These are phyloP conservation scores for Eristalinus aeneus DNA, from an alignment of 2,888 invertebrate genomes.

Conservation along the genomic window DNA sequence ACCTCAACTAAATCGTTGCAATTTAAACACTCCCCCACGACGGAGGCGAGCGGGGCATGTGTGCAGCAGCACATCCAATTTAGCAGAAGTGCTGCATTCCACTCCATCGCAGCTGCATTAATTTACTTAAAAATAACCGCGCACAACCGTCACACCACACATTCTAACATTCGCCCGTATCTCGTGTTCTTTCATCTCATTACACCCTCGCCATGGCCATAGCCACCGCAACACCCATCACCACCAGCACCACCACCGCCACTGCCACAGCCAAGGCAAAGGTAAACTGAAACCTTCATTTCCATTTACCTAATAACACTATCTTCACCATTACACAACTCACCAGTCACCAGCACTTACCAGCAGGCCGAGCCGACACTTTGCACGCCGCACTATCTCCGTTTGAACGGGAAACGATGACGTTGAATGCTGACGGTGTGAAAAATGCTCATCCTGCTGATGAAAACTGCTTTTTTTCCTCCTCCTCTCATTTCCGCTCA, in stretches of 20 bases:
- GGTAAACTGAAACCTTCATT: slow-evolving; percentile 43
- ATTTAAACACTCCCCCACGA: not conserved
- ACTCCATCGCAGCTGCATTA: not conserved
- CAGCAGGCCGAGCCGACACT: not conserved
- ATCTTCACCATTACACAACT: slow-evolving; percentile 31
- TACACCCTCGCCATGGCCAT: not conserved
- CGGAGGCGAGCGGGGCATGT: not conserved
- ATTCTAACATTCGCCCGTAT: not conserved
- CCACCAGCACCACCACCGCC: not conserved
- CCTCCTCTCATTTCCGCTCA: not conserved
- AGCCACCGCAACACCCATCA: not conserved
- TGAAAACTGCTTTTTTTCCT: slow-evolving; percentile 38
- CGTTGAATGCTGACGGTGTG: slow-evolving; percentile 54
- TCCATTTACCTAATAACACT: slow-evolving; percentile 59
- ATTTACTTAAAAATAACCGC: not conserved
- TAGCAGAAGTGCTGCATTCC: not conserved
- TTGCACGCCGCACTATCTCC: slow-evolving; percentile 9
- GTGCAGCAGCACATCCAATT: not conserved
- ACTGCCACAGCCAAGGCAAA: not conserved
- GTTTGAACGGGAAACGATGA: slow-evolving; percentile 50
- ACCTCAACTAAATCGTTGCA: not conserved
- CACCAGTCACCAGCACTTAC: slow-evolving; percentile 9
- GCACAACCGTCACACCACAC: not conserved
- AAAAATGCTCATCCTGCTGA: slow-evolving; percentile 57
- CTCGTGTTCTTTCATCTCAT: slow-evolving; percentile 27